Evolutionary conservation across 2,888 invertebrate species (phyloP).

Genomic region (Celastrina argiolus): DNA sequence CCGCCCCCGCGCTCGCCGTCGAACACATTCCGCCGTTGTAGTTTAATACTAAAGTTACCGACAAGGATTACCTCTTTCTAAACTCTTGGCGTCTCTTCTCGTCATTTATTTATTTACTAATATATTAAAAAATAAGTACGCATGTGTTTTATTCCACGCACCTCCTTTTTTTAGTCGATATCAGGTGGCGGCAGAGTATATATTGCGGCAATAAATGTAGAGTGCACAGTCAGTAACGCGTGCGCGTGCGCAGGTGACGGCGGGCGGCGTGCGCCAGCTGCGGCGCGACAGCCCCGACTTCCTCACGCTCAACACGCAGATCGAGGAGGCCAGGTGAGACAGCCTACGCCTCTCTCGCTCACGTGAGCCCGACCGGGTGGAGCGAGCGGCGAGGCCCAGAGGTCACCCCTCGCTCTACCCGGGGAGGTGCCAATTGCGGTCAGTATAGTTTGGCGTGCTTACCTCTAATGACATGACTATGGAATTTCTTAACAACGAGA

Average conservation of each 20-base stretch:
- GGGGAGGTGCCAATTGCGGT: not conserved
- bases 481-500: not conserved
- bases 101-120: not conserved
- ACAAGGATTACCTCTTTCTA: not conserved
- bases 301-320: conserved; percentile 83
- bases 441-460: not conserved
- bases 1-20: not conserved
- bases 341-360: conserved; percentile 1
- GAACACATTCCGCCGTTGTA: not conserved
- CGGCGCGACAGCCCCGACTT: conserved; percentile 82
- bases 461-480: not conserved
- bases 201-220: no score
- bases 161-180: not conserved
- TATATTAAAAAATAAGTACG: not conserved
- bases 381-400: not conserved
- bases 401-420: not conserved
- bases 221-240: not conserved
- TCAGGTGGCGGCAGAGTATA: not conserved
- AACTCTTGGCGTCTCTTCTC: not conserved
- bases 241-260: conserved; percentile 46
- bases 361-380: not conserved
- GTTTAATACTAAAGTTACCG: not conserved
- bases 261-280: conserved; percentile 58
- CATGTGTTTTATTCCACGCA: not conserved
- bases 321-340: conserved; percentile 84